Conservation (phyloP, 2,113 vertebrate species). For the Abramis brama region DNA sequence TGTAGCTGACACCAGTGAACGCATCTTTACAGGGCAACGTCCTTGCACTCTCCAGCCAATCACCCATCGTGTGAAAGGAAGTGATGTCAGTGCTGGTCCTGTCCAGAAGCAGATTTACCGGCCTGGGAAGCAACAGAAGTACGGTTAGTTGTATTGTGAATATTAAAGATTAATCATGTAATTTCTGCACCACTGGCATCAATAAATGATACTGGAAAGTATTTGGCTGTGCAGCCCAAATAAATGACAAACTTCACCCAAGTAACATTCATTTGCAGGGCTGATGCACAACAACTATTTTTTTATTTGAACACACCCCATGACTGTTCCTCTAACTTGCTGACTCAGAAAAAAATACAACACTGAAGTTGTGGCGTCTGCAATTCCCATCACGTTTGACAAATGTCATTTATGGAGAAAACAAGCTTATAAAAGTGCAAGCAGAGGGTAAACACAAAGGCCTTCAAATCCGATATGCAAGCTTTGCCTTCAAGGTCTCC, state of each 20-base stretch:
- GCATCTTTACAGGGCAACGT: slow-evolving; percentile 93
- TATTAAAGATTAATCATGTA: background rate
- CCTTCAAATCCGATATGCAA: slow-evolving; percentile 4
- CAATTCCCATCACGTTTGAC: slow-evolving; percentile 48
- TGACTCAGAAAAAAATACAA: slow-evolving; percentile 17
- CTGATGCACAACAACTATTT: background rate
- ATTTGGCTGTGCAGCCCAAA: too few relatives aligned
- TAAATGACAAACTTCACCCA: background rate
- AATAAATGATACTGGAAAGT: too few relatives aligned
- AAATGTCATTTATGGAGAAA: slow-evolving; percentile 44
- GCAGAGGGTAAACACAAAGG: slow-evolving; percentile 36
- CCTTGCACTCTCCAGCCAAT: slow-evolving; percentile 93
- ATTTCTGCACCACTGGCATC: too few relatives aligned
- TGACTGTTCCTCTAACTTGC: background rate
- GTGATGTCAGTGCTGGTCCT: slow-evolving; percentile 87
- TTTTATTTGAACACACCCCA: background rate
- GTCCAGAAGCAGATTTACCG: slow-evolving; percentile 93
- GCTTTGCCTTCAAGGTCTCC: slow-evolving; percentile 1
- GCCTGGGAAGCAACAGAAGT: slow-evolving; percentile 71
- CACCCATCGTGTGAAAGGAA: slow-evolving; percentile 81
- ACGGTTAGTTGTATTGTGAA: background rate
- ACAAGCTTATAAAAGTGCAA: slow-evolving; percentile 48
- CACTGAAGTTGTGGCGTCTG: slow-evolving; percentile 25
- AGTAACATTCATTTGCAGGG: background rate
- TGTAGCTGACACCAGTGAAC: slow-evolving; percentile 94